Base-by-base conservation (phyloP, 2,888 invertebrate genomes). In the Graphium colonna region DNA sequence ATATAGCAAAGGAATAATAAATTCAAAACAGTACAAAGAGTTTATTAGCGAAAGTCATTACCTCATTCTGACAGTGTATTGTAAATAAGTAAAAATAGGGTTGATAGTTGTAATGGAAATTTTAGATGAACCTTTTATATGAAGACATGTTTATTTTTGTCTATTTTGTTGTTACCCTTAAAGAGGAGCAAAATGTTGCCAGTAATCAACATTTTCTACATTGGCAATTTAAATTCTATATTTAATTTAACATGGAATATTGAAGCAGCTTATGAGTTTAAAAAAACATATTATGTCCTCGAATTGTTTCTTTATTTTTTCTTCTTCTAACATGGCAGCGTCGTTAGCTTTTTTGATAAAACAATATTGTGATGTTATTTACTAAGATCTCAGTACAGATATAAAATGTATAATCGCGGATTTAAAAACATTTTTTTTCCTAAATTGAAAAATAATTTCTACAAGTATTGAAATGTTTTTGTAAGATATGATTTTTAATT, bases 1-100 rank as follows among this genome's bases (percentile, higher is more conserved):
- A 55, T 58, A 55, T 46, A 55, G 48, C 45, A 57, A 43, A 21
- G n/a, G 52, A 47, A 61, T 52, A 59, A 57, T 56, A 49, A 59
- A 56, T 59, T 44, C 40, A 48, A 55, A 60, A 60, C 69, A 75
- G 75, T 75, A 75, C 75, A 75, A 75, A 73, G 68, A 65, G 63
- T 63, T 62, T 58, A 58, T 56, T 63, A 64, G 62, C 55, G 47
- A 58, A 70, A 67, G 72, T 68, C 68, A 73, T 76, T 88, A 87
- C 88, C 87, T 88, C 88, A 88, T 68, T 66, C 61, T 64, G 69
- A 83, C 86, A 85, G 82, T 77, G 84, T 86, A 86, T 79, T 86
- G 80, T 87, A 83, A 73, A 83, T 83, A 85, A 64, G 70, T 67
- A 69, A 68, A 67, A 44, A 17, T 54, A 54, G 49, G 41, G 7